Conservation (phyloP, 2,888 invertebrate species). For the Ypsolopha scabrella region DNA sequence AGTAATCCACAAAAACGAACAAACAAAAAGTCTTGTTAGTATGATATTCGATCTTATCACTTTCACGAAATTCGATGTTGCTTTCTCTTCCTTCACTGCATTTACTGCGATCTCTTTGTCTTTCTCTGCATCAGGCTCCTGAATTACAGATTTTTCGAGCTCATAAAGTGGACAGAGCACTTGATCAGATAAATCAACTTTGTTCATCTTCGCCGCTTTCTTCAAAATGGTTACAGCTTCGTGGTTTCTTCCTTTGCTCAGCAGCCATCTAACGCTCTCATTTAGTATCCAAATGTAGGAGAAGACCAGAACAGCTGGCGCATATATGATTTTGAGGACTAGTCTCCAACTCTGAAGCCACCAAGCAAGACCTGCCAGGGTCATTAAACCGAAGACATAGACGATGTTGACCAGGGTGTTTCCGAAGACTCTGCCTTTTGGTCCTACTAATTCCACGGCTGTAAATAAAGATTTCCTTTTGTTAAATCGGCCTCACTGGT, state of each 20-base stretch:
- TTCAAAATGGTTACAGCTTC: conserved; percentile 74
- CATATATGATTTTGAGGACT: conserved; percentile 75
- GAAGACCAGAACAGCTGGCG: conserved; percentile 76
- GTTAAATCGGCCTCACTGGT: no score
- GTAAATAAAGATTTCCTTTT: conserved; percentile 25
- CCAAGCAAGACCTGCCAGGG: conserved; percentile 77
- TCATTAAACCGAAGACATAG: conserved; percentile 79
- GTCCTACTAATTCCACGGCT: conserved; percentile 86
- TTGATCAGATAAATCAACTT: conserved; percentile 52
- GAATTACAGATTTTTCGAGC: conserved; percentile 19
- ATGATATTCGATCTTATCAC: conserved; percentile 69
- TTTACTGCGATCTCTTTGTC: conserved; percentile 10
- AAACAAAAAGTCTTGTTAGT: conserved; percentile 68
- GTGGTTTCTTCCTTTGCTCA: conserved; percentile 75
- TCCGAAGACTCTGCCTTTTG: conserved; percentile 78
- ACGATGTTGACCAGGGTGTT: conserved; percentile 79
- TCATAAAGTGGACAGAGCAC: conserved; percentile 43
- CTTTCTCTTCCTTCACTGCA: conserved; percentile 13
- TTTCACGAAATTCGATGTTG: conserved; percentile 35
- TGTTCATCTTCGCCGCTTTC: conserved; percentile 76
- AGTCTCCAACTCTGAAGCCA: conserved; percentile 77
- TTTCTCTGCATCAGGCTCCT: conserved; percentile 13
- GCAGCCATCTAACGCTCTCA: conserved; percentile 82
- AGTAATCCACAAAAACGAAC: conserved; percentile 83
- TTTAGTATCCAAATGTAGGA: conserved; percentile 78